A percentile compares a stretch with the other conserved stretches of the same genome.
These are phyloP conservation scores for Lepidothrix coronata DNA, from an alignment of 2,113 vertebrate genomes.

Conservation along the genomic window DNA sequence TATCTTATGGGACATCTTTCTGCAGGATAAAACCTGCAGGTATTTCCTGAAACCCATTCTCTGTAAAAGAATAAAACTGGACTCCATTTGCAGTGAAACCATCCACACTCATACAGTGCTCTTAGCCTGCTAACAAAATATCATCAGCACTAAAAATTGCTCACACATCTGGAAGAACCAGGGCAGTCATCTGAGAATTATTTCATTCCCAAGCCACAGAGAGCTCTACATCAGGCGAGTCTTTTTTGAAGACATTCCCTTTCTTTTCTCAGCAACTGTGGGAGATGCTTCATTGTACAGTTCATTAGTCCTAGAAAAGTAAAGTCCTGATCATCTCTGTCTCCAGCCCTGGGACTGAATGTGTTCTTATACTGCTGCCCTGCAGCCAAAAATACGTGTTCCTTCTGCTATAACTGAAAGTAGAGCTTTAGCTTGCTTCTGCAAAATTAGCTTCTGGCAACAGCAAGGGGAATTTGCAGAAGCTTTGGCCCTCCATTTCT, in stretches of 20 bases:
- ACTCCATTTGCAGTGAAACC: not conserved
- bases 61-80: not conserved
- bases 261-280: not conserved
- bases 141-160: conserved; percentile 31
- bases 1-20: not conserved
- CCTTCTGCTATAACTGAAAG: not conserved
- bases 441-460: not conserved
- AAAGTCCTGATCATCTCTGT: not conserved
- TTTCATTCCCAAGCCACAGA: not conserved
- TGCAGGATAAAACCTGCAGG: not conserved
- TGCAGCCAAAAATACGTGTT: not conserved
- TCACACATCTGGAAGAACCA: conserved; percentile 45
- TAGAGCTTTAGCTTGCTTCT: not conserved
- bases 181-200: not conserved
- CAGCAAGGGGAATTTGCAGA: not conserved
- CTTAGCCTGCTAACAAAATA: not conserved
- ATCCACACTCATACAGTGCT: not conserved
- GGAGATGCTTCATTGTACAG: not conserved
- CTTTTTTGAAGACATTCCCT: not conserved
- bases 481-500: not conserved
- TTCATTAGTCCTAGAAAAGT: not conserved
- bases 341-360: not conserved
- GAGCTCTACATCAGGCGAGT: not conserved
- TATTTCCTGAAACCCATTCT: not conserved
- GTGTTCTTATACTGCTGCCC: not conserved